Conservation (phyloP, 2,113 vertebrate genomes). For the Heliornis fulica region DNA sequence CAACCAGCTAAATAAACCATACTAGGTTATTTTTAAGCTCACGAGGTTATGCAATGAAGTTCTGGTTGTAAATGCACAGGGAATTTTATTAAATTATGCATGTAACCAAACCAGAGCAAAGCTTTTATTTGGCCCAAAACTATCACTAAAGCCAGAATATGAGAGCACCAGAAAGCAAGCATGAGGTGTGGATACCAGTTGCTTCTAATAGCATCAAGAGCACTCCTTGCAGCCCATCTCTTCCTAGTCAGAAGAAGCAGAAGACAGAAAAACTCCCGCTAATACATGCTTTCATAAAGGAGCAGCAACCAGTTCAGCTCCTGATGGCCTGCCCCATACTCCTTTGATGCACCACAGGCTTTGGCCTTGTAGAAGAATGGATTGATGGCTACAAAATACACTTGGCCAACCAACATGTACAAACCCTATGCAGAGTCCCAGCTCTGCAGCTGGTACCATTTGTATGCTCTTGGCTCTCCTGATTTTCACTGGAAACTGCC, state of each 20-base stretch:
- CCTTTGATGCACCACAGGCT: not conserved
- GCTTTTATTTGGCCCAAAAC: not conserved
- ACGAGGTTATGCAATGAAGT: not conserved
- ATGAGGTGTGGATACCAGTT: not conserved
- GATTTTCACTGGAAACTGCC: not conserved
- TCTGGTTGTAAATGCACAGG: not conserved
- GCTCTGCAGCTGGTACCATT: not conserved
- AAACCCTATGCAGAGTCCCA: not conserved
- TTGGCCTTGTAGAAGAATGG: not conserved
- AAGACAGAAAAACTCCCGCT: not conserved
- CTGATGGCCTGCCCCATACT: not conserved
- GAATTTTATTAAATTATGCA: not conserved
- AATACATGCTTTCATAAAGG: not conserved
- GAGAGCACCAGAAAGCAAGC: not conserved
- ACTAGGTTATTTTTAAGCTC: not conserved
- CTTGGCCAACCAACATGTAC: not conserved
- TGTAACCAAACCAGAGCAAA: not conserved
- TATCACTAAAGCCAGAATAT: not conserved
- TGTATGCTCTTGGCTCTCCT: not conserved
- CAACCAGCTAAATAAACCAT: not conserved
- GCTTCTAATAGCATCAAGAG: not conserved
- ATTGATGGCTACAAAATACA: not conserved
- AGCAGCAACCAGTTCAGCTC: not conserved
- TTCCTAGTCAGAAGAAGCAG: not conserved
- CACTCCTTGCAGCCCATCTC: not conserved